Percentiles rank a stretch among this genome's conserved stretches.
Conservation (phyloP, 2,888 invertebrate genomes). For the Eurois occulta region DNA sequence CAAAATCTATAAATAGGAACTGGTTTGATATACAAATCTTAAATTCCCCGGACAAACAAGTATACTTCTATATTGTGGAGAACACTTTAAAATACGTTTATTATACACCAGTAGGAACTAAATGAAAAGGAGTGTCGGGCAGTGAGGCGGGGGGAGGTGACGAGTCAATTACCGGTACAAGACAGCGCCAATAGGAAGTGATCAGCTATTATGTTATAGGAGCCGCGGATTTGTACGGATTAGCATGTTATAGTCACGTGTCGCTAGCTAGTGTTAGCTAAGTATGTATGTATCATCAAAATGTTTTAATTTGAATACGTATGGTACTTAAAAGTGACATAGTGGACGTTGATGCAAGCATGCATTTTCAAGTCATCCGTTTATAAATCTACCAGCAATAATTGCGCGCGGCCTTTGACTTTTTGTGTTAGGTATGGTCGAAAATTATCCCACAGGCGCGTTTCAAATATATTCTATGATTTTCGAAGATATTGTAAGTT, state of each 20-base stretch:
- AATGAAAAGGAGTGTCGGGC: neutral
- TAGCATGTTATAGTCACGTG: neutral
- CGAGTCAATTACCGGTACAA: slow-evolving; percentile 4
- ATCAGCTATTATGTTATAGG: slow-evolving; percentile 18
- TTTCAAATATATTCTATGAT: too few species aligned
- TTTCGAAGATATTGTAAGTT: too few species aligned
- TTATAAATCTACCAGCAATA: neutral
- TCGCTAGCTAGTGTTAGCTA: neutral
- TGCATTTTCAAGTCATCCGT: neutral
- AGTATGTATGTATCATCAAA: neutral
- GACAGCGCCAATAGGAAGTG: slow-evolving; percentile 16
- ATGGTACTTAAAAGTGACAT: neutral
- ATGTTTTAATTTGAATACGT: neutral
- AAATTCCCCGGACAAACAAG: neutral
- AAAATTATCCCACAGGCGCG: too few species aligned
- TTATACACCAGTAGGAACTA: neutral
- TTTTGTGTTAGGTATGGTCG: neutral
- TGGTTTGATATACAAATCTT: neutral
- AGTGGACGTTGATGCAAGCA: neutral
- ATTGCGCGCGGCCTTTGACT: neutral
- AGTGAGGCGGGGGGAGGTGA: neutral
- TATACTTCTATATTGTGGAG: neutral
- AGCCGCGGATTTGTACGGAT: neutral
- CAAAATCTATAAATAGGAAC: neutral
- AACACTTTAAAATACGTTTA: neutral